Percentiles rank a stretch among this genome's conserved stretches.
Conservation (phyloP, 2,888 invertebrate genomes). For the Villa cingulata region DNA sequence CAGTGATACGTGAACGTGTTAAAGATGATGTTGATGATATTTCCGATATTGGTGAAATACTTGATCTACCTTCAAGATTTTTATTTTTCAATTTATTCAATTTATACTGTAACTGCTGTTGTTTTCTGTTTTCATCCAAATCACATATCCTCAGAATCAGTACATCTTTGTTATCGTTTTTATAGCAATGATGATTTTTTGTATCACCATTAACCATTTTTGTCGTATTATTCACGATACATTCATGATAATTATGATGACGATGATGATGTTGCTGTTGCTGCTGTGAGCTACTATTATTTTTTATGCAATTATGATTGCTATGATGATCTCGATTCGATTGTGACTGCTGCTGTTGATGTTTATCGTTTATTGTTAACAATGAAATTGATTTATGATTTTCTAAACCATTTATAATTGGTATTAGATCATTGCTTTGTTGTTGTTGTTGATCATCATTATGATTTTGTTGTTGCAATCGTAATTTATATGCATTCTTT, state of each 20-base stretch:
- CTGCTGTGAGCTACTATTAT: too few relatives aligned
- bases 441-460: not conserved
- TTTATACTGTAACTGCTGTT: not conserved
- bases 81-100: not conserved
- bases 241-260: slow-evolving; percentile 6
- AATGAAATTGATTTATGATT: not conserved
- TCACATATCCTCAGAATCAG: slow-evolving; percentile 16
- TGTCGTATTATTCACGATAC: too few relatives aligned
- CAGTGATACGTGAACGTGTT: not conserved
- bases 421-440: not conserved
- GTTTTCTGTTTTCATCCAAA: slow-evolving; percentile 14
- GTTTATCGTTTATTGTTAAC: not conserved
- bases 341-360: not conserved
- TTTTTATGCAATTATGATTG: too few relatives aligned
- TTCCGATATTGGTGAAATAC: not conserved
- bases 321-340: slow-evolving; percentile 3
- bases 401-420: not conserved
- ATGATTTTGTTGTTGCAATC: not conserved
- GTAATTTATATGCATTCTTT: slow-evolving; percentile 12
- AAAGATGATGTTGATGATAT: not conserved
- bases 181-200: slow-evolving; percentile 2
- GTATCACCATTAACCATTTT: too few relatives aligned
- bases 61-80: slow-evolving; percentile 1
- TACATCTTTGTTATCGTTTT: slow-evolving; percentile 11
- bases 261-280: slow-evolving; percentile 6